Base-by-base conservation (phyloP, 2,888 invertebrate genomes). In the Listrodromus nycthemerus region DNA sequence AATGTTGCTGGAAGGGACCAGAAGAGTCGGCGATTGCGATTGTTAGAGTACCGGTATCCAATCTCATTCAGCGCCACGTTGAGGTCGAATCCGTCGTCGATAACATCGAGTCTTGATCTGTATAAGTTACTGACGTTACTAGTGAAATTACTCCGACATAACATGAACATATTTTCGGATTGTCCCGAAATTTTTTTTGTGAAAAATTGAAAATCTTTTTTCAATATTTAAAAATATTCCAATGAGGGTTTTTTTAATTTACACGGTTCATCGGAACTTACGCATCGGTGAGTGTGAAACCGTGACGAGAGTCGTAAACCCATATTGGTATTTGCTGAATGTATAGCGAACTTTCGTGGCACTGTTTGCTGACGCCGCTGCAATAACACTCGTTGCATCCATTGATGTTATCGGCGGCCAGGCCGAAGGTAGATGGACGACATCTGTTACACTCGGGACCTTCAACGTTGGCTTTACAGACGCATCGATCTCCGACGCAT, bases 311-410 rank as follows among this genome's bases (percentile, higher is more conserved):
- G 74, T 94, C 94, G 27, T 95, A 94, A 58, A 96, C 94, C 89
- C 95, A 95, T 88, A 95, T 95, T 0, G 96, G 96, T 75, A 96
- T 96, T 91, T 96, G 95, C 86, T 96, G 95, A 71, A 95, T 94
- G 89, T 95, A 96, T 3, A 96, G 92, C 48, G 93, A 95, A 80
- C 95, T 95, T 91, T 97, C 96, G 69, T 95, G 95, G 91, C 99
- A 99, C 41, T 96, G 95, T 2, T 94, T 94, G 0, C 97, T 95
- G 8, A 97, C 96, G 13, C 97, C 97, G 27, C 97, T 98, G 93
- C 99, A 99, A 94, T 96, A 98, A 92, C 99, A 99, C 76, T 96
- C 94, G 65, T 96, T 95, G 92, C 99, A 99, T 10, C 98, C 98
- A 66, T 96, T 95, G 0, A 95, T 95, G 93, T 98, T 96, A 19